These are phyloP conservation scores for Mohoua ochrocephala DNA, from an alignment of 2,113 vertebrate genomes.

Conservation along the genomic window DNA sequence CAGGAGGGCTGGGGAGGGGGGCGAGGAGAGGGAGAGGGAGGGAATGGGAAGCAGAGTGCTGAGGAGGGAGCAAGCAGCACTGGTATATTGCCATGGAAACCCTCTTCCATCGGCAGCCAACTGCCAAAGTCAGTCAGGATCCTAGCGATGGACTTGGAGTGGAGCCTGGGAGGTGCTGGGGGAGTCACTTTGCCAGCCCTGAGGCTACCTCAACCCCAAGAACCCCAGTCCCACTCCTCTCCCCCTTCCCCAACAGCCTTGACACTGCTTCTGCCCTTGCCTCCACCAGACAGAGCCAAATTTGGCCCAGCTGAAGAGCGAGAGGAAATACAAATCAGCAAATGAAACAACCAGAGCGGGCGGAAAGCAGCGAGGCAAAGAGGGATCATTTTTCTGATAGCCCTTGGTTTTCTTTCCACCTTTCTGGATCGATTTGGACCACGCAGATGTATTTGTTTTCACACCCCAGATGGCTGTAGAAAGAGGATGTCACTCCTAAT, in stretches of 20 bases:
- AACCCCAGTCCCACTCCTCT: not conserved
- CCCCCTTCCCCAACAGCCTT: not conserved
- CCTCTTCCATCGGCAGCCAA: conserved; percentile 45
- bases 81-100: conserved; percentile 74
- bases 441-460: conserved; percentile 26
- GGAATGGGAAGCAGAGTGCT: conserved; percentile 49
- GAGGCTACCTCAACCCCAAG: not conserved
- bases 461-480: conserved; percentile 40
- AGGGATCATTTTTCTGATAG: not conserved
- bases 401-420: conserved; percentile 9
- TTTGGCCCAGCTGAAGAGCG: not conserved
- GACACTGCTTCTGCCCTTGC: not conserved
- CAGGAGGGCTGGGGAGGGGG: conserved; percentile 10
- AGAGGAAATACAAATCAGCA: not conserved
- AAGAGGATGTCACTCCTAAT: conserved; percentile 23
- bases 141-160: conserved; percentile 51
- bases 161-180: not conserved
- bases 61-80: conserved; percentile 22
- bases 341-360: not conserved
- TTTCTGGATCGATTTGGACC: not conserved
- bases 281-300: not conserved
- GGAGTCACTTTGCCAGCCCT: not conserved
- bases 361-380: not conserved
- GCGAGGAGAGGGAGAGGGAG: not conserved
- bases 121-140: conserved; percentile 72